Evolutionary conservation across 35 echinoderm and acorn worm species (phyloP).

Genomic region (Chiridota heheva): DNA sequence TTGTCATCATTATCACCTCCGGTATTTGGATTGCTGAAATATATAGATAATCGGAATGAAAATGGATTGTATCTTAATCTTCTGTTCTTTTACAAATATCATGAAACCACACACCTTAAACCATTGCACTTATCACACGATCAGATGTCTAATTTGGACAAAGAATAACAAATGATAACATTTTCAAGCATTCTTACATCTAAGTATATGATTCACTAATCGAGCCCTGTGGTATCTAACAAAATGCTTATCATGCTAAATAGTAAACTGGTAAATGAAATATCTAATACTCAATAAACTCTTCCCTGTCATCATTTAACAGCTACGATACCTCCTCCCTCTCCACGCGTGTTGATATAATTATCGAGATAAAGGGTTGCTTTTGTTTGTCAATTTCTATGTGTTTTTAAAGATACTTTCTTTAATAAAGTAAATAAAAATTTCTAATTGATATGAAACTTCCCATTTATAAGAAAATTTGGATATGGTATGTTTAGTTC

Average conservation of each 20-base stretch:
- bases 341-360: too few species aligned
- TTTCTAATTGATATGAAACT: background rate
- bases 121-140: background rate
- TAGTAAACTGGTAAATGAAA: too few species aligned
- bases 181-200: background rate
- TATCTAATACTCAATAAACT: too few species aligned
- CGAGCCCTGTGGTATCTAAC: too few species aligned
- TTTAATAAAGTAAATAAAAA: background rate
- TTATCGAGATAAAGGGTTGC: too few species aligned
- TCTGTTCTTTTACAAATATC: too few species aligned
- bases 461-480: background rate
- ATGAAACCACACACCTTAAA: background rate
- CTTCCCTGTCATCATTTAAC: too few species aligned
- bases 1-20: slow-evolving; percentile 31
- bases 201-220: too few species aligned
- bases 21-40: slow-evolving; percentile 18
- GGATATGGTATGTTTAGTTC: background rate
- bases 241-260: too few species aligned
- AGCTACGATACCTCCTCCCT: too few species aligned
- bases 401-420: too few species aligned
- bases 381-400: too few species aligned
- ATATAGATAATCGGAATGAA: background rate
- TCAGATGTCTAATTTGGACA: background rate
- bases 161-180: background rate
- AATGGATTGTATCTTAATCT: background rate